Evolutionary conservation across 2,113 vertebrate species (phyloP).

Genomic region (Hippopotamus amphibius): DNA sequence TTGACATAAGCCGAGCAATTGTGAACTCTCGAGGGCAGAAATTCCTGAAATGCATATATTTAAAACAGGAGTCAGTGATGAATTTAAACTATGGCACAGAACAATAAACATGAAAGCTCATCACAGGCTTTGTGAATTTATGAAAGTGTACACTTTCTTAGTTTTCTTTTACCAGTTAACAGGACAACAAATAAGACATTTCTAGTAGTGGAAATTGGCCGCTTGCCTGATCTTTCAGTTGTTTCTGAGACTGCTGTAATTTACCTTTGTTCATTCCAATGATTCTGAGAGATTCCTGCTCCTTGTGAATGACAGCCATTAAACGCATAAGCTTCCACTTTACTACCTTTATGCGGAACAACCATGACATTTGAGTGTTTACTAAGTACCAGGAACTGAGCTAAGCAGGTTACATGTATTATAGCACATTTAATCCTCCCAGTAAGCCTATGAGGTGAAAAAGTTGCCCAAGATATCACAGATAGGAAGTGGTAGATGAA

Average conservation of each 20-base stretch:
- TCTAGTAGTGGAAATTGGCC: not conserved
- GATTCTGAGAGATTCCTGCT: not conserved
- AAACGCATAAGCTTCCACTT: not conserved
- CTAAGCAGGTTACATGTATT: not conserved
- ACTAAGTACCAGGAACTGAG: not conserved
- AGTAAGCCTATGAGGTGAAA: not conserved
- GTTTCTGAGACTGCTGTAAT: not conserved
- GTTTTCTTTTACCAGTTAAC: not conserved
- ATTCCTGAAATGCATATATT: not conserved
- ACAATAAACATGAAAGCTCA: not conserved
- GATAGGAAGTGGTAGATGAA: not conserved
- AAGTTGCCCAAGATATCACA: not conserved
- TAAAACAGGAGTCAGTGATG: not conserved
- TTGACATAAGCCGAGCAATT: not conserved
- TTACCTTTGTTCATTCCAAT: not conserved
- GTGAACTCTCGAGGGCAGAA: not conserved
- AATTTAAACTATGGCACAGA: not conserved
- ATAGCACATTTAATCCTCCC: not conserved
- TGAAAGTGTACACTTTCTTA: not conserved
- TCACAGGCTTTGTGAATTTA: not conserved
- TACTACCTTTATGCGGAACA: not conserved
- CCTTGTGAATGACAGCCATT: not conserved
- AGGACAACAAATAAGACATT: not conserved
- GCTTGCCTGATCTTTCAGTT: not conserved
- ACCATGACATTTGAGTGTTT: not conserved